Evolutionary conservation across 2,888 invertebrate genomes (phyloP), one percentile per base, ranked within the genome.

Genomic region (Dynastes maya): DNA sequence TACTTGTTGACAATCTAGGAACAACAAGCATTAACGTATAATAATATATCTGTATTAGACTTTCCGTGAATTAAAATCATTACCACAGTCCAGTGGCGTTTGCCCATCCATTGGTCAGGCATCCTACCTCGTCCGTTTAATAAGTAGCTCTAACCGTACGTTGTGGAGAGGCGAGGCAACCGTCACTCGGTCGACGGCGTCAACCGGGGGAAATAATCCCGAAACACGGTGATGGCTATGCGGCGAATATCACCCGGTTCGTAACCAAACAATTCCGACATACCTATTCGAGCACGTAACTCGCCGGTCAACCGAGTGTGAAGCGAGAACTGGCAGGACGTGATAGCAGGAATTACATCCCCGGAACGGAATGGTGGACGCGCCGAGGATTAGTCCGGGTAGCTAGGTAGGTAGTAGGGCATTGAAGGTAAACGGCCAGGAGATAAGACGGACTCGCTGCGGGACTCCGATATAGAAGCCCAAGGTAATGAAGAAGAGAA

Each of bases 291-390:
- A 84, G 85, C 84, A 84, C 84, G 84, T 84, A 85, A 85, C 84
- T 81, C 80, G 84, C 82, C 83, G 83, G 84, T 83, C 85, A 85
- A 83, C 84, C 83, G 83, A 84, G 83, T 86, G 88, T 88, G 85
- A 88, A 88, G 85, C 85, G 83, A 83, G 85, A 84, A 83, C 87
- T 87, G 87, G 86, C 85, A 84, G 86, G 85, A 86, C 85, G 87
- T 86, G 88, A 88, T 88, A 88, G 87, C 88, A 82, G 87, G 87
- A 88, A 88, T 88, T 88, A 88, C 87, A 84, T 77, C 85, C 83
- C 87, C 87, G 87, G 86, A 88, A 87, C 88, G 85, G 86, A 86
- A 85, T 86, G 85, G 86, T 86, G 87, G 87, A 88, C 88, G 86
- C 85, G 84, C 84, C 82, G 84, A 87, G 72, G 83, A 81, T 81